phyloP scores from a whole-genome alignment of 2,888 invertebrate species.

The Labia minor region DNA sequence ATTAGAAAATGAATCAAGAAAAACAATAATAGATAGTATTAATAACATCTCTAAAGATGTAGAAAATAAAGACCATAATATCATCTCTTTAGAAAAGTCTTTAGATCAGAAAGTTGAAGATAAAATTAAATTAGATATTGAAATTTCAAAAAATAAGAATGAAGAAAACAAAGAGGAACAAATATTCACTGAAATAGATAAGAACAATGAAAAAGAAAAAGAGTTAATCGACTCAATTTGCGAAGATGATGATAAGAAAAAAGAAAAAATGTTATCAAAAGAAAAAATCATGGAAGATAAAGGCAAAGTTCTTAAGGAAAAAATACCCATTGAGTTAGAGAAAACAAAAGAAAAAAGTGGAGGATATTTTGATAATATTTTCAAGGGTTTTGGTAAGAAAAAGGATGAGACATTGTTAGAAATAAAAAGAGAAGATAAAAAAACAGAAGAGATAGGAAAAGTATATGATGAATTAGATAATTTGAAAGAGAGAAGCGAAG shows the following conservation, averaged over 20 bases:
- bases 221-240: neutral
- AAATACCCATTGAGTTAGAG: neutral
- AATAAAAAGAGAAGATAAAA: slow-evolving; percentile 23
- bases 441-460: slow-evolving; percentile 24
- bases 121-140: no score
- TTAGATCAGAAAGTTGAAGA: no score
- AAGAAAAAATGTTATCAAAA: neutral
- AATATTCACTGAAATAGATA: neutral
- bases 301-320: slow-evolving; percentile 22
- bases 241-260: neutral
- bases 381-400: slow-evolving; percentile 18
- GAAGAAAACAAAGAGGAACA: neutral
- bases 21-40: slow-evolving; percentile 14
- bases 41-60: no score
- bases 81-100: no score
- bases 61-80: no score
- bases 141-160: no score
- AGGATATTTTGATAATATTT: neutral
- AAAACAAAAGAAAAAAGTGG: slow-evolving; percentile 9
- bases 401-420: slow-evolving; percentile 25
- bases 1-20: slow-evolving; percentile 17
- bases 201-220: neutral
- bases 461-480: slow-evolving; percentile 8
- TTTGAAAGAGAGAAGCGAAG: neutral
- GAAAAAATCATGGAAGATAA: slow-evolving; percentile 15